Conservation (phyloP, 2,113 vertebrate species). For the Vicugna pacos region DNA sequence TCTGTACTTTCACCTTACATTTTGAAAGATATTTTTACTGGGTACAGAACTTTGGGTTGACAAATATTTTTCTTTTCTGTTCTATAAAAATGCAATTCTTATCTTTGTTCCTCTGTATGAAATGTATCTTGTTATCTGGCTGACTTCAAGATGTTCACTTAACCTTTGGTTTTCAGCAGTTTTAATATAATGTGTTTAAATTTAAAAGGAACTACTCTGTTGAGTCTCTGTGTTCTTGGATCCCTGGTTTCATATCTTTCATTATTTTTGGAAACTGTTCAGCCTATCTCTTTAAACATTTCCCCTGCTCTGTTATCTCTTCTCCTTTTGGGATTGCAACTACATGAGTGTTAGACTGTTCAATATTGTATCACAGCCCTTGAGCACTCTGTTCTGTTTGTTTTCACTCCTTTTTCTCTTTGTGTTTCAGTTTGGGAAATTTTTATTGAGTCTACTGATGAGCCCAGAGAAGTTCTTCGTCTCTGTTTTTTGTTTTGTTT, state of each 20-base stretch:
- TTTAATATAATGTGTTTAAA: background rate
- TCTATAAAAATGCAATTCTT: too few species aligned
- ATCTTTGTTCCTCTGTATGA: background rate
- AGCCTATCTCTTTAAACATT: background rate
- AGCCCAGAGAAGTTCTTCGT: background rate
- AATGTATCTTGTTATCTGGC: background rate
- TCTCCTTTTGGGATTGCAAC: background rate
- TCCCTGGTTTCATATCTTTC: background rate
- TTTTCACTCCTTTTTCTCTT: background rate
- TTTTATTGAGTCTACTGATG: background rate
- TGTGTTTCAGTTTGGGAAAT: slow-evolving; percentile 7
- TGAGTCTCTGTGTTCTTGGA: background rate
- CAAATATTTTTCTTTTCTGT: too few species aligned
- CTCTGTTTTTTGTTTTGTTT: background rate
- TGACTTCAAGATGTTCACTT: background rate
- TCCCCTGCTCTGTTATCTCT: background rate
- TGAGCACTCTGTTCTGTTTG: background rate
- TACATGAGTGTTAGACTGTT: background rate
- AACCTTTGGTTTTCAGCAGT: background rate
- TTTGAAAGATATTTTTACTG: background rate
- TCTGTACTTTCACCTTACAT: background rate
- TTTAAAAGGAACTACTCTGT: background rate
- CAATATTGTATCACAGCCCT: background rate
- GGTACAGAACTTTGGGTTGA: too few species aligned
- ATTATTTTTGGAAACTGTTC: background rate